These are phyloP conservation scores for Micronisus gabar DNA, from an alignment of 2,113 vertebrate species.

Conservation along the genomic window DNA sequence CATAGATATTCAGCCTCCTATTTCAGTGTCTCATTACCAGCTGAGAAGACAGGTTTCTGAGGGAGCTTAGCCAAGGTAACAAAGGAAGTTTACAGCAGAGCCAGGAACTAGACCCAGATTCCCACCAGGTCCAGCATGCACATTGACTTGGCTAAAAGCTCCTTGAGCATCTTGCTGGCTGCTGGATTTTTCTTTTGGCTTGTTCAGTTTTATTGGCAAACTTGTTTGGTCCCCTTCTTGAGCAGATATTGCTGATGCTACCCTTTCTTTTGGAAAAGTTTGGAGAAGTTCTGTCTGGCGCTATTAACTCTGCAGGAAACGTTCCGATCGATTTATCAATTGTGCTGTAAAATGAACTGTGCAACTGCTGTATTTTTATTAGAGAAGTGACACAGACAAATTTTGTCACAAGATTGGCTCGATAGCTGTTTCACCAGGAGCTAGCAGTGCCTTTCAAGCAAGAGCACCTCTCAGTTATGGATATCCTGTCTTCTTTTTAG, in stretches of 20 bases:
- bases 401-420: not conserved
- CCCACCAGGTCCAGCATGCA: not conserved
- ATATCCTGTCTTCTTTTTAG: conserved; percentile 11
- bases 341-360: conserved; percentile 11
- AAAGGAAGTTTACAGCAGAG: not conserved
- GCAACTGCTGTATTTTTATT: conserved; percentile 41
- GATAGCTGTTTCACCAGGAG: not conserved
- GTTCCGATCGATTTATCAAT: not conserved
- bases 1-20: not conserved
- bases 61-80: not conserved
- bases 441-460: not conserved
- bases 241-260: not conserved
- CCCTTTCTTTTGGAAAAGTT: not conserved
- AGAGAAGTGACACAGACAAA: conserved; percentile 24
- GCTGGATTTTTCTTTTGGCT: not conserved
- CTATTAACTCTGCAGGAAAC: not conserved
- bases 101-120: not conserved
- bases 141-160: not conserved
- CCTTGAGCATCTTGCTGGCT: not conserved
- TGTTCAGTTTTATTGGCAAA: not conserved
- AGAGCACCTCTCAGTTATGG: not conserved
- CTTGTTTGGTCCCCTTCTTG: not conserved
- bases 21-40: not conserved
- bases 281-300: not conserved
- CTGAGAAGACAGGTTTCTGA: not conserved